phyloP scores from a whole-genome alignment of 2,113 vertebrate genomes.

The Merops nubicus region DNA sequence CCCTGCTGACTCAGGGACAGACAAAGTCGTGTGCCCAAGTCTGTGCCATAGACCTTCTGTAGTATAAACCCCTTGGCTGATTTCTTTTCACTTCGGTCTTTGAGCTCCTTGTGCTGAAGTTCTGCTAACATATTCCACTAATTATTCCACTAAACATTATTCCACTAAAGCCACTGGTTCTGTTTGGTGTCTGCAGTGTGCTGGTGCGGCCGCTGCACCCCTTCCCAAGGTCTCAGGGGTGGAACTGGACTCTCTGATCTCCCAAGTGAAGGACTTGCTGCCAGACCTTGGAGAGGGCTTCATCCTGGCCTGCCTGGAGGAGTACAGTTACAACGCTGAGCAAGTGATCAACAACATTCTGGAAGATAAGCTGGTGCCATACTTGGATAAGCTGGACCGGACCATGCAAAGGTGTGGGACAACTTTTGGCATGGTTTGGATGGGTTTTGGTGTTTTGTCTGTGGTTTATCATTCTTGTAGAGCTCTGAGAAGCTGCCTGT shows the following conservation, averaged over 20 bases:
- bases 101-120: neutral
- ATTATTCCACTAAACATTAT: too few relatives aligned
- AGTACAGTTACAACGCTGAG: conserved; percentile 84
- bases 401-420: conserved; percentile 83
- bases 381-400: conserved; percentile 84
- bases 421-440: neutral
- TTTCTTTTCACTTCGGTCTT: neutral
- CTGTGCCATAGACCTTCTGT: neutral
- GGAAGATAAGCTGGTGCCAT: conserved; percentile 83
- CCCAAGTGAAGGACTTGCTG: conserved; percentile 90
- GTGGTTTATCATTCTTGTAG: neutral
- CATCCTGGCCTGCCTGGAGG: conserved; percentile 89
- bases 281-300: conserved; percentile 94
- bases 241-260: conserved; percentile 91
- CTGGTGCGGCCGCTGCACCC: conserved; percentile 40
- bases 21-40: neutral
- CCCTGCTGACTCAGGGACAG: neutral
- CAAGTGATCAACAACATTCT: conserved; percentile 95
- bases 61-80: neutral
- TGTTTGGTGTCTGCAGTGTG: conserved; percentile 18
- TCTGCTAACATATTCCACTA: too few relatives aligned
- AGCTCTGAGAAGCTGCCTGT: neutral
- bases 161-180: neutral
- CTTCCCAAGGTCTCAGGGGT: conserved; percentile 62
- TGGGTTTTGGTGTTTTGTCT: neutral